Conservation (phyloP, 2,888 invertebrate species). For the Corythucha ciliata region DNA sequence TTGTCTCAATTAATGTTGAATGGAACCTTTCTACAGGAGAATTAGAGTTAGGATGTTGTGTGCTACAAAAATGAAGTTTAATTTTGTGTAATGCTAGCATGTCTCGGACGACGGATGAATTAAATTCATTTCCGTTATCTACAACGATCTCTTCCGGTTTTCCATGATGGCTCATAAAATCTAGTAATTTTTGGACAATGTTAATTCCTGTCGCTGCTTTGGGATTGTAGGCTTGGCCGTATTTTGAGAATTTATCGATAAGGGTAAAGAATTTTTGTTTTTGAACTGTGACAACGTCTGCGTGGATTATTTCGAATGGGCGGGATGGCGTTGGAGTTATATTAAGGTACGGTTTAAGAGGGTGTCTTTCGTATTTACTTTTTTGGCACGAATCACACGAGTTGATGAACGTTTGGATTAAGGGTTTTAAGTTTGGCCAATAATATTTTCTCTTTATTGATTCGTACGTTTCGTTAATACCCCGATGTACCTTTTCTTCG, state of each 20-base stretch:
- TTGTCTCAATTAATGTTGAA: constrained; percentile 16
- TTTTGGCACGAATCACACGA: constrained; percentile 7
- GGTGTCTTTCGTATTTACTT: constrained; percentile 17
- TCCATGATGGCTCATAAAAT: constrained; percentile 18
- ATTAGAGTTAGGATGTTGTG: constrained; percentile 21
- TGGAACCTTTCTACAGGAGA: constrained; percentile 17
- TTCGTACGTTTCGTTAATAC: constrained; percentile 19
- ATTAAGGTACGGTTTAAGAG: constrained; percentile 14
- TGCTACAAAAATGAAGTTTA: constrained; percentile 19
- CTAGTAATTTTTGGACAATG: constrained; percentile 11
- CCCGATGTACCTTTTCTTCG: constrained; percentile 7
- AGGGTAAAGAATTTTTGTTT: constrained; percentile 16
- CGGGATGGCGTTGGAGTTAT: not conserved
- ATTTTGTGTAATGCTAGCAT: constrained; percentile 16
- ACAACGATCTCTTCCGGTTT: constrained; percentile 6
- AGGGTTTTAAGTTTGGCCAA: constrained; percentile 19
- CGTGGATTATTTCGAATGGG: constrained; percentile 16
- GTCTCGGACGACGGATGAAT: constrained; percentile 17
- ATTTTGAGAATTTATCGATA: constrained; percentile 18
- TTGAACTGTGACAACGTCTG: constrained; percentile 13
- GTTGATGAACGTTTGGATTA: constrained; percentile 12
- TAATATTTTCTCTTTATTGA: constrained; percentile 18
- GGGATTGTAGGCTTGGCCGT: constrained; percentile 3
- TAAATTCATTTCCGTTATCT: constrained; percentile 18
- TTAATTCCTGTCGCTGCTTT: constrained; percentile 6